phyloP scores from a whole-genome alignment of 1,140 invertebrate species.

The Ostrea edulis region DNA sequence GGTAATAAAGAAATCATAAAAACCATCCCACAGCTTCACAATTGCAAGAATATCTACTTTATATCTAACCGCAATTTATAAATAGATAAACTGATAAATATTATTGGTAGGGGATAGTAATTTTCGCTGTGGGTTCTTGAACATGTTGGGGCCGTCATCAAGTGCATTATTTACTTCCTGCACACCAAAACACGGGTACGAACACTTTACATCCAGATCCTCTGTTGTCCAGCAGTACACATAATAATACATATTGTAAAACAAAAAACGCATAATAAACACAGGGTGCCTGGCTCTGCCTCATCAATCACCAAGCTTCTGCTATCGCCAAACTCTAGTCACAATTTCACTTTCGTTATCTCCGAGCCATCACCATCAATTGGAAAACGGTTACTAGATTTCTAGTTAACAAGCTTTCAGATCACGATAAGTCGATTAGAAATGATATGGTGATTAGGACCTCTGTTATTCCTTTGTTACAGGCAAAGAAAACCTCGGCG shows the following conservation, averaged over 20 bases:
- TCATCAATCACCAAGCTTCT: slow-evolving; percentile 19
- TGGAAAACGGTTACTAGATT: slow-evolving; percentile 36
- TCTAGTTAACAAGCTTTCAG: slow-evolving; percentile 19
- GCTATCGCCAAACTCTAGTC: slow-evolving; percentile 3
- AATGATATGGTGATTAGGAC: slow-evolving; percentile 16
- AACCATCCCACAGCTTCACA: slow-evolving; percentile 24
- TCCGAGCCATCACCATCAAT: slow-evolving; percentile 17
- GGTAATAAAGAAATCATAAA: slow-evolving; percentile 28
- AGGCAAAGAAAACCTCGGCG: background rate
- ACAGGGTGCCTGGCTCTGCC: background rate
- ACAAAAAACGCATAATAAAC: background rate
- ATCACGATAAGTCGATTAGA: slow-evolving; percentile 16
- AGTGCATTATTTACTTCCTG: background rate
- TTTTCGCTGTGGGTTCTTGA: background rate
- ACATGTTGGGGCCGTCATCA: background rate
- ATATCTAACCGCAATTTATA: slow-evolving; percentile 28
- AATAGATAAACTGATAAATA: slow-evolving; percentile 29
- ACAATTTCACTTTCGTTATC: slow-evolving; percentile 31
- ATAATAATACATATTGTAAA: background rate
- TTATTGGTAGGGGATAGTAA: slow-evolving; percentile 26
- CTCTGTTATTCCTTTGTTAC: background rate
- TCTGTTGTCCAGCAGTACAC: background rate
- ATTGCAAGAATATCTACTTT: slow-evolving; percentile 20
- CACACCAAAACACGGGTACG: background rate
- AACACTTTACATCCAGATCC: background rate